Conservation (phyloP, 2,797 vertebrate genomes). For the Falco naumanni region DNA sequence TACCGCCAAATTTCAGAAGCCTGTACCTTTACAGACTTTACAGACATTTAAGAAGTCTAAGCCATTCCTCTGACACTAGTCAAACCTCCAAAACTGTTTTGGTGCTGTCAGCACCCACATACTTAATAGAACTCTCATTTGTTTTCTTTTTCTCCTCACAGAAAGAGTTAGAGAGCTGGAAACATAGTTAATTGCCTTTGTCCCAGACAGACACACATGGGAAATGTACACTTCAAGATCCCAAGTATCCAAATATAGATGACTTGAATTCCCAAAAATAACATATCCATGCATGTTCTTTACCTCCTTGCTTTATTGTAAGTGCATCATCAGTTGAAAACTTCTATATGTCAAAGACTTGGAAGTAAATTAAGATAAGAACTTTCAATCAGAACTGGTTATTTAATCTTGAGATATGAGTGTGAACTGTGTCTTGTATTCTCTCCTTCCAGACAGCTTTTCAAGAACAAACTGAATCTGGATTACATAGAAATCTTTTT, state of each 20-base stretch:
- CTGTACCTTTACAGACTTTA: background rate
- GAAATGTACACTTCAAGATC: background rate
- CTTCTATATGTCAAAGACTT: background rate
- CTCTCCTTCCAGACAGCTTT: background rate
- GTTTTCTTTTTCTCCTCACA: background rate
- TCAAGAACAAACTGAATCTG: background rate
- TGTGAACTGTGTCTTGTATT: background rate
- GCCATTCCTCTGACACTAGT: background rate
- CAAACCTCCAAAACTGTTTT: background rate
- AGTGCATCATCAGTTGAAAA: background rate
- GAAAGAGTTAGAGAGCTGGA: background rate
- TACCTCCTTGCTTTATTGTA: background rate
- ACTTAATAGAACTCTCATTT: background rate
- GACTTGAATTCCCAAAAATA: background rate
- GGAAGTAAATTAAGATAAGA: background rate
- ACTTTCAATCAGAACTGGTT: background rate
- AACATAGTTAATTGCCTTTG: constrained; percentile 14
- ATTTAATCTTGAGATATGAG: background rate
- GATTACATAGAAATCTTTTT: background rate
- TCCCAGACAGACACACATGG: background rate
- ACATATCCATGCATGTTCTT: background rate
- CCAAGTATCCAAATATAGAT: background rate
- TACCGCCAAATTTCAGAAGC: background rate
- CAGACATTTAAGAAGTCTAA: background rate
- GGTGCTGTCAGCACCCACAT: background rate